A percentile compares a stretch with the other conserved stretches of the same genome.
These are phyloP conservation scores for Cinara cedri DNA, from an alignment of 2,888 invertebrate genomes.

Conservation along the genomic window DNA sequence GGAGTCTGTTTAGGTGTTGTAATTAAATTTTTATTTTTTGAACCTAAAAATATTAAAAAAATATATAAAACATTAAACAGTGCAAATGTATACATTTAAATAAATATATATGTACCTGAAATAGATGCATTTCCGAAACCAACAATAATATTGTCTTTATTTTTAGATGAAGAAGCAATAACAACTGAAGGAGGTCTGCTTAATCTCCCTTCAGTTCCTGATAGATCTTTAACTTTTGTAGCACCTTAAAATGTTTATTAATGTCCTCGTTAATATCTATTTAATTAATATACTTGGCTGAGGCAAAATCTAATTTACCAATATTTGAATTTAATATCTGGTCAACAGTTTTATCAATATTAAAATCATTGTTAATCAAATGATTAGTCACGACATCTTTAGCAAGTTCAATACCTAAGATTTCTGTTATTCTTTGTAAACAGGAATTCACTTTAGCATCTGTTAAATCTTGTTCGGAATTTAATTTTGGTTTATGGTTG, in stretches of 20 bases:
- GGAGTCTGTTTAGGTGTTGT: conserved; percentile 51
- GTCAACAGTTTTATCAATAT: conserved; percentile 76
- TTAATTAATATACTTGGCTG: background rate
- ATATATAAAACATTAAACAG: background rate
- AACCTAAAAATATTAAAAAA: conserved; percentile 16
- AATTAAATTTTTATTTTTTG: conserved; percentile 42
- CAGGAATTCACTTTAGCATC: conserved; percentile 81
- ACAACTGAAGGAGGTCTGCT: conserved; percentile 44
- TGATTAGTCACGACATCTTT: conserved; percentile 76
- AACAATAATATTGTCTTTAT: conserved; percentile 47
- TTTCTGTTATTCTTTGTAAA: conserved; percentile 79
- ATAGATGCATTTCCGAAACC: conserved; percentile 50
- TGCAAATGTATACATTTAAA: background rate
- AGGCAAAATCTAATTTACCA: conserved; percentile 17
- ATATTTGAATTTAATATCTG: conserved; percentile 67
- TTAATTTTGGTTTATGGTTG: conserved; percentile 66
- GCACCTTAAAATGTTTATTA: conserved; percentile 21
- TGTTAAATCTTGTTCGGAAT: conserved; percentile 65
- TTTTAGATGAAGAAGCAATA: conserved; percentile 52
- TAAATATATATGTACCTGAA: conserved; percentile 27
- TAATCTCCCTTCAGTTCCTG: background rate
- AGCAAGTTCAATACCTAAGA: conserved; percentile 78
- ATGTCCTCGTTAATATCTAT: background rate
- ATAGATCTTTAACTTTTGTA: conserved; percentile 20
- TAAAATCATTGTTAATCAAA: conserved; percentile 75